Evolutionary conservation across 2,888 invertebrate species (phyloP), one percentile per base, ranked within the genome.

Genomic region (Chrysina gloriosa): DNA sequence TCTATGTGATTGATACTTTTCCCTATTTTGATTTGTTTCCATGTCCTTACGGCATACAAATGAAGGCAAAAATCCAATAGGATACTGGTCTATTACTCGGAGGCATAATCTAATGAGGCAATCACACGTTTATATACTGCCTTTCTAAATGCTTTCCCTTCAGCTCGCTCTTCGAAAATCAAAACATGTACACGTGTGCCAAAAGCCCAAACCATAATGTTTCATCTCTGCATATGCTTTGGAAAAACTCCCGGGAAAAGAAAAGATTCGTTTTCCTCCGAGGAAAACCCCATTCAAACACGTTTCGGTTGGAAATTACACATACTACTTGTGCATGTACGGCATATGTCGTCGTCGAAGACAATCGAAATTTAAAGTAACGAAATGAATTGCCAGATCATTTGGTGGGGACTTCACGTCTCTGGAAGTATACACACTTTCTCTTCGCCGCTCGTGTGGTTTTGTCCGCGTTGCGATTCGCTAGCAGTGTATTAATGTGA

Each of bases 341-440:
- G 27, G n/a, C 25, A 48, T n/a, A 29, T 19, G 19, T 11, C 23
- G 39, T 11, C 25, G 58, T 58, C 25, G 25, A 39, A 58, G 58
- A 58, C 58, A 58, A 58, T 58, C 58, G 54, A 54, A 54, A 54
- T 34, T 54, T 47, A 47, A 63, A 63, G 27, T 34, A 63, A 31
- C 64, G 47, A 64, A 64, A 64, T 64, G 64, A 50, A 50, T 39
- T 52, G 39, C 29, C 29, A 11, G 50, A 36, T 36, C 16, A 64
- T 39, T 27, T 64, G 63, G 70, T 71, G 68, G 72, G 70, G 69
- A 69, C 67, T 71, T 70, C 68, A 71, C 68, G 72, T 72, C 72
- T 68, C 31, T 69, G 67, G 69, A 69, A 71, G 63, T 54, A 34
- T 3, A 50, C 29, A 71, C 65, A 72, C 72, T 72, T 72, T 72